phyloP scores from a whole-genome alignment of 2,888 invertebrate species.

The Tenthredo distinguenda region DNA sequence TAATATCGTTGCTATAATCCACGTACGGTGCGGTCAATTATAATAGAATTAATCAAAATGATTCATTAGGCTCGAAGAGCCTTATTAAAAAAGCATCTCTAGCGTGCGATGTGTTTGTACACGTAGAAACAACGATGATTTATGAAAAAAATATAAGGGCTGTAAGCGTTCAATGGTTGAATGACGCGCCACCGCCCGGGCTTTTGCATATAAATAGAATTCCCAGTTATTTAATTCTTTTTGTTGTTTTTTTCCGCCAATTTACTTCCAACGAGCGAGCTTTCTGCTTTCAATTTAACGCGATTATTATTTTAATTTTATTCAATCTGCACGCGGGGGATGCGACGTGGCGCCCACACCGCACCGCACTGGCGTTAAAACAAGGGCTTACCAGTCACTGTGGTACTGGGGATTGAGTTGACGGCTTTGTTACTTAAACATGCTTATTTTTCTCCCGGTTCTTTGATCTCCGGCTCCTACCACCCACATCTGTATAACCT shows the following conservation, averaged over 20 bases:
- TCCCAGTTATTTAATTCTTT: conserved; percentile 20
- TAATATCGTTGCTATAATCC: background rate
- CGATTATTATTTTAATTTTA: conserved; percentile 45
- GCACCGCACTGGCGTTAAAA: background rate
- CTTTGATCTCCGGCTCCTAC: background rate
- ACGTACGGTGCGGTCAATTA: background rate
- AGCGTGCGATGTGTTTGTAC: background rate
- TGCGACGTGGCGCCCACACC: background rate
- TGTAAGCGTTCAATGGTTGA: background rate
- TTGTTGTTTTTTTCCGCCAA: conserved; percentile 34
- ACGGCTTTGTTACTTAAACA: conserved; percentile 33
- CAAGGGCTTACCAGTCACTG: conserved; percentile 6
- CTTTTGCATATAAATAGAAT: conserved; percentile 22
- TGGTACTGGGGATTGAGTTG: conserved; percentile 8
- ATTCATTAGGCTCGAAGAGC: background rate
- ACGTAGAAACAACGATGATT: background rate
- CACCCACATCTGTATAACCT: background rate
- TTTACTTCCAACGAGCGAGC: conserved; percentile 35
- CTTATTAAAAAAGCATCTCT: background rate
- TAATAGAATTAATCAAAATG: background rate
- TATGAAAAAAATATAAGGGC: background rate
- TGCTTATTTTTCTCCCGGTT: background rate
- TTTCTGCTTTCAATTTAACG: conserved; percentile 37
- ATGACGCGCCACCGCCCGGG: background rate
- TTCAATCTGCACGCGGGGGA: conserved; percentile 21